These are phyloP conservation scores for Tragelaphus strepsiceros DNA, from an alignment of 2,113 vertebrate species.

Conservation along the genomic window DNA sequence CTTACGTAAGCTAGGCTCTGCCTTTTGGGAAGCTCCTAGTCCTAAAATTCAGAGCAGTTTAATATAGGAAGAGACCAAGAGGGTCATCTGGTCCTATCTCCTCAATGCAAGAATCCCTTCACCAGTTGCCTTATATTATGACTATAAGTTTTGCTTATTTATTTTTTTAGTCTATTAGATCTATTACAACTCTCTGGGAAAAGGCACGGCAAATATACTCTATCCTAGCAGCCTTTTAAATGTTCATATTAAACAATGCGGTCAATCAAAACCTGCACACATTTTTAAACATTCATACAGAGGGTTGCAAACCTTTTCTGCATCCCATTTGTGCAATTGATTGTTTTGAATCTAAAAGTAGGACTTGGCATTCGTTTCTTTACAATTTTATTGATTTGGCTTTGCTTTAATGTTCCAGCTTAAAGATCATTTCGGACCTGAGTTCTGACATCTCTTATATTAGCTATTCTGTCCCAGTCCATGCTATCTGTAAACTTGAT, in stretches of 20 bases:
- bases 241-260: not conserved
- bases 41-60: not conserved
- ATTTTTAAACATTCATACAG: not conserved
- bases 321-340: constrained; percentile 6
- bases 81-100: not conserved
- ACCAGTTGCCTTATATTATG: not conserved
- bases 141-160: not conserved
- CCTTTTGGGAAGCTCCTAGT: not conserved
- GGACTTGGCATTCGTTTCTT: constrained; percentile 35
- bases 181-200: not conserved
- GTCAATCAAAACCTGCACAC: not conserved
- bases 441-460: constrained; percentile 11
- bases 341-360: constrained; percentile 37
- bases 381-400: constrained; percentile 33
- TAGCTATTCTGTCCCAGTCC: not conserved
- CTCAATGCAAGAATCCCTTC: not conserved
- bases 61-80: not conserved
- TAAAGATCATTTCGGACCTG: constrained; percentile 42
- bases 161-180: not conserved
- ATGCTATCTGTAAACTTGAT: constrained; percentile 37
- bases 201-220: not conserved
- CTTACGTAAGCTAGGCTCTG: not conserved
- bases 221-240: not conserved
- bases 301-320: not conserved
- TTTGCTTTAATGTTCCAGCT: constrained; percentile 38